These are phyloP conservation scores for Gnatocerus cornutus DNA, from an alignment of 2,888 invertebrate species.

Conservation along the genomic window DNA sequence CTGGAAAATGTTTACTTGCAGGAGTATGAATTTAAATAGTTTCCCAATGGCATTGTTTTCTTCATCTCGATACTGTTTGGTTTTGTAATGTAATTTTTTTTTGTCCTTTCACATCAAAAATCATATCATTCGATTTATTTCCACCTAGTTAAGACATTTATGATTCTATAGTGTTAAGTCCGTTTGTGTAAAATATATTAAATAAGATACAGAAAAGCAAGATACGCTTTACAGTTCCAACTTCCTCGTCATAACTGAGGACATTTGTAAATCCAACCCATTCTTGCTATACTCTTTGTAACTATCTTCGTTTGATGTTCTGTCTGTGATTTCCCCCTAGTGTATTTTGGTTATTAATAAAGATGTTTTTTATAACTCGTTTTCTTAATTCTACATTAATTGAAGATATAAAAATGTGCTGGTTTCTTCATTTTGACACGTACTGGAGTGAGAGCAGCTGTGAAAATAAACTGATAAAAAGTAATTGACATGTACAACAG, in stretches of 20 bases:
- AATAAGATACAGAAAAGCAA: constrained; percentile 42
- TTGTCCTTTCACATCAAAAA: neutral
- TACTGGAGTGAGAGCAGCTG: too few relatives aligned
- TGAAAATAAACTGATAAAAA: too few relatives aligned
- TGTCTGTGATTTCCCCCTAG: constrained; percentile 39
- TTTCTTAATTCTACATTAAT: neutral
- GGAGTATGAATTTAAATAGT: too few relatives aligned
- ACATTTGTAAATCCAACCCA: constrained; percentile 32
- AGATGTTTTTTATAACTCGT: neutral
- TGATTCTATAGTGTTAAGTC: constrained; percentile 12
- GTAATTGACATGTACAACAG: too few relatives aligned
- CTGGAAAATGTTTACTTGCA: too few relatives aligned
- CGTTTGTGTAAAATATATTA: constrained; percentile 19
- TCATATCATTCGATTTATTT: constrained; percentile 27
- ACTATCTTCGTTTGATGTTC: constrained; percentile 36
- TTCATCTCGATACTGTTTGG: too few relatives aligned
- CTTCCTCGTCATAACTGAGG: constrained; percentile 22
- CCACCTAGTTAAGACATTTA: constrained; percentile 8
- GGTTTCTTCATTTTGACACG: too few relatives aligned
- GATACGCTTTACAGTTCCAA: constrained; percentile 45
- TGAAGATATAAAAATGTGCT: too few relatives aligned
- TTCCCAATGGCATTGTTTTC: too few relatives aligned
- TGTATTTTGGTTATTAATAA: constrained; percentile 41
- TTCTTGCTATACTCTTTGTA: constrained; percentile 38
- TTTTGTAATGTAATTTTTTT: too few relatives aligned